Base-by-base conservation (phyloP, 2,888 invertebrate species). In the Drosophila parthenogenetica region DNA sequence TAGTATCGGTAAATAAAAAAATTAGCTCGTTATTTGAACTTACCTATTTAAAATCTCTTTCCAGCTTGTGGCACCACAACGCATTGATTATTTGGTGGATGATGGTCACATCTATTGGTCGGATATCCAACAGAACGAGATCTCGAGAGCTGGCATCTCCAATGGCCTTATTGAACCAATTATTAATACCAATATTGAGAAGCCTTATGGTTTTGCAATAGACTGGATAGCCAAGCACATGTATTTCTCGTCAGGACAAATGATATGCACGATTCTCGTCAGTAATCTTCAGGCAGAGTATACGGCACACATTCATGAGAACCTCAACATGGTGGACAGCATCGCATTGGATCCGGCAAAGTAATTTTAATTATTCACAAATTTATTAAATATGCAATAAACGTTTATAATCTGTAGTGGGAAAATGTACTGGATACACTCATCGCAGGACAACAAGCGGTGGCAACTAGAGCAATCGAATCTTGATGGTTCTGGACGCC, bases 21-120 rank as follows among this genome's bases (percentile, higher is more conserved):
- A 19, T 19, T 3, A 3, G 19, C 19, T 19, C 2, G 3, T 29
- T 29, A 5, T 1, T 10, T 29, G 5, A 29, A 11, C 13, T 13
- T 13, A 35, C 19, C n/a, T 48, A 19, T 37, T n/a, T 10, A 2
- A 13, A 13, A 2, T 8, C 2, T 42, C 8, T 19, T 2, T 16
- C 7, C 93, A 95, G 92, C 95, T 96, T 10, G 93, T 95, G 71
- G 94, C 94, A 74, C 96, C 97, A 8, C 93, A 94, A 54, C 94
- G 95, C 78, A 93, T 97, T 63, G 96, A 96, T 86, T 95, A 94
- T 89, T 93, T 95, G 58, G 94, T 96, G 2, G 93, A 93, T 58
- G 94, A 94, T 71, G 94, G 94, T 77, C 94, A 94, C 57, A 93
- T 97, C 62, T 97, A 95, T 93, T 97, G 97, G 97, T 94, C 95